A percentile compares a stretch with the other conserved stretches of the same genome.
phyloP scores from a whole-genome alignment of 2,113 vertebrate genomes.

The Archilochus colubris region DNA sequence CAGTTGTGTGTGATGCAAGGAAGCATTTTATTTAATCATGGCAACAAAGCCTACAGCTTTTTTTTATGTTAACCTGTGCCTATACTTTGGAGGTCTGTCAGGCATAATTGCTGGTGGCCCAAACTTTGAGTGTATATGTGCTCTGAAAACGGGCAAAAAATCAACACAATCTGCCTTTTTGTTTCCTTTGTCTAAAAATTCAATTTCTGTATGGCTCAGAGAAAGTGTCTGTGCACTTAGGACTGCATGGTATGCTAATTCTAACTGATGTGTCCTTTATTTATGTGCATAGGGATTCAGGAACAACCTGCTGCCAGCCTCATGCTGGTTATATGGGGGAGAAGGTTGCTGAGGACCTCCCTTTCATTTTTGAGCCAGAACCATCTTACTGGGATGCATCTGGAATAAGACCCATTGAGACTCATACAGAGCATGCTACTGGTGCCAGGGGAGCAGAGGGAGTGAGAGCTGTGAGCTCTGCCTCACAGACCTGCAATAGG shows the following conservation, averaged over 20 bases:
- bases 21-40: background rate
- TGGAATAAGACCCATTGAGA: background rate
- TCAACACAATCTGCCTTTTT: background rate
- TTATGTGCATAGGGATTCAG: background rate
- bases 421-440: rapidly evolving
- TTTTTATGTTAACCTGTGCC: background rate
- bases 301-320: background rate
- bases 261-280: background rate
- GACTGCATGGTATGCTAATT: background rate
- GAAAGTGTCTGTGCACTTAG: background rate
- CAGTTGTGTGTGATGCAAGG: background rate
- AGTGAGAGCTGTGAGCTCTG: rapidly evolving
- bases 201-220: background rate
- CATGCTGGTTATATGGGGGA: background rate
- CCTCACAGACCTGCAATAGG: background rate
- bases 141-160: background rate
- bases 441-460: rapidly evolving
- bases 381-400: background rate
- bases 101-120: rapidly evolving
- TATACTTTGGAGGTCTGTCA: background rate
- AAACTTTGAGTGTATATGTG: background rate
- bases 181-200: background rate
- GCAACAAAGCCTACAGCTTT: background rate
- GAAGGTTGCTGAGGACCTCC: background rate
- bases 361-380: background rate